These are phyloP conservation scores for Fopius arisanus DNA, from an alignment of 1,140 invertebrate species.

Conservation along the genomic window DNA sequence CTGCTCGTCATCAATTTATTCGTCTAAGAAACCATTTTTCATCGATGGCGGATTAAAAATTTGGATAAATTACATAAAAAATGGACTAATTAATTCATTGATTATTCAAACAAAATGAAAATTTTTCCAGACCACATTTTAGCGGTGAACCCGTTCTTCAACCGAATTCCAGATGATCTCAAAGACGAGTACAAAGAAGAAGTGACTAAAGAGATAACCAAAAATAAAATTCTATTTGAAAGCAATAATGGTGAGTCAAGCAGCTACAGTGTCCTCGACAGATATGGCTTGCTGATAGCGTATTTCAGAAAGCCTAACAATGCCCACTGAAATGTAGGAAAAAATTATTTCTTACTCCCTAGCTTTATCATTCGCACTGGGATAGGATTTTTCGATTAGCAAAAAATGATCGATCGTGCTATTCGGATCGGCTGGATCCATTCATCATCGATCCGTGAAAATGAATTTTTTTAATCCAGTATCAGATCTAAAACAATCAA, in stretches of 20 bases:
- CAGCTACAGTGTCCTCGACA: conserved; percentile 52
- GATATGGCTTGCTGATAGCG: conserved; percentile 56
- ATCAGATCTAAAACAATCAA: too few species aligned
- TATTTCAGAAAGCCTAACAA: conserved; percentile 52
- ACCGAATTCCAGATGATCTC: conserved; percentile 69
- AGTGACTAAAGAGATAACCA: conserved; percentile 53
- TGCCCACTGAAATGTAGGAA: not conserved
- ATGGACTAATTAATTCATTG: too few species aligned
- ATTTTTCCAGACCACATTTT: conserved; percentile 69
- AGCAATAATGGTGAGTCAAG: conserved; percentile 41
- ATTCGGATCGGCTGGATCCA: too few species aligned
- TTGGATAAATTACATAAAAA: too few species aligned
- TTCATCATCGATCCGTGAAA: too few species aligned
- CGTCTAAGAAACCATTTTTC: too few species aligned
- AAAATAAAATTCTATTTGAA: conserved; percentile 47
- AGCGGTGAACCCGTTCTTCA: conserved; percentile 80
- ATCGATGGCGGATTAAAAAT: too few species aligned
- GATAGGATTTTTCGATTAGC: too few species aligned
- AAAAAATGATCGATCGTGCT: too few species aligned
- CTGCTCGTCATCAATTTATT: too few species aligned
- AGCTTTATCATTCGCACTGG: not conserved
- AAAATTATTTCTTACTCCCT: not conserved
- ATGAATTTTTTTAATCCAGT: too few species aligned
- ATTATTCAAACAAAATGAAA: not conserved
- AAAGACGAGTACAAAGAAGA: conserved; percentile 70